Evolutionary conservation across 92 coral and sea anemone species (phyloP), one percentile per base, ranked within the genome.

Genomic region (Zoanthus gigantus): DNA sequence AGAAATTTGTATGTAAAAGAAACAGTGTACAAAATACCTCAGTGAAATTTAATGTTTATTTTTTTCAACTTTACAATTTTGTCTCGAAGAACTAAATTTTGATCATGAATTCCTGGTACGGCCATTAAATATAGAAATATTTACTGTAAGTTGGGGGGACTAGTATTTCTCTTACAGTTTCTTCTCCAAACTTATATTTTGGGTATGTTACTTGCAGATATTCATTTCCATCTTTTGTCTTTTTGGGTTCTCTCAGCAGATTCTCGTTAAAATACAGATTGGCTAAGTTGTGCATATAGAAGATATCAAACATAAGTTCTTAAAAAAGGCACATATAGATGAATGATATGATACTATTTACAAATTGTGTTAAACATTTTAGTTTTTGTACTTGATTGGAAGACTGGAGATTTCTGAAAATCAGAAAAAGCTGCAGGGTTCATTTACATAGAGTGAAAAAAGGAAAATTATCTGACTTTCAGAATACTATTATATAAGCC

Each of bases 241-340:
- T 63, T 71, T 83, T 86, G 58, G 83, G 77, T 42, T 61, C 85
- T 72, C 94, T 83, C 67, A 76, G 47, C 71, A 88, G 81, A 76
- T 91, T 91, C 74, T 84, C 94, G 37, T 91, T 84, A 44, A 88
- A 88, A 73, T 83, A 89, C 1, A 91, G 78, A 72, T 89, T 84
- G 57, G 94, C 91, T 71, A 91, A 78, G 50, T 72, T 84, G 63
- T 77, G 87, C 42, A 92, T 88, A 83, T 44, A 28, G n/a, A 74
- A 50, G 9, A 44, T 17, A 74, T 50, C 69, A 61, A 61, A 61
- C 9, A 61, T 17, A 61, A 61, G 29, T 61, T 61, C 69, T 61
- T 61, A 7, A 23, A 61, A 61, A 61, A 61, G 9, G 69, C 31
- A 61, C 29, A 61, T n/a, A 61, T 61, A 17, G 6, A n/a, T 61